These are phyloP conservation scores for Tenthredo amoena DNA, from an alignment of 2,888 invertebrate genomes.

Conservation along the genomic window DNA sequence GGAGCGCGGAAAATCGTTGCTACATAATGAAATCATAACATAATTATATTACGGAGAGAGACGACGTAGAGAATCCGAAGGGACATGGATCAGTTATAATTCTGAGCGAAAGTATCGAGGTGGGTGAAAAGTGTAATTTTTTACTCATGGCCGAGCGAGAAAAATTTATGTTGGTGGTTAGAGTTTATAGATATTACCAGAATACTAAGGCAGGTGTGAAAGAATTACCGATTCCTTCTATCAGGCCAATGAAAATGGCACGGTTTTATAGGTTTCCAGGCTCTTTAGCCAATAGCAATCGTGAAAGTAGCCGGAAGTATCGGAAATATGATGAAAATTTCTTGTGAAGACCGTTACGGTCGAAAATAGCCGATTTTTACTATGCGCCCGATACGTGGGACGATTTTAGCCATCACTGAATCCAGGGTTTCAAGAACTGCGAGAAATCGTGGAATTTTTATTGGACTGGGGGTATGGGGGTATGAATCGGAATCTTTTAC, in stretches of 20 bases:
- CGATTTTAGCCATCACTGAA: not conserved
- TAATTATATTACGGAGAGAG: not conserved
- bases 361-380: not conserved
- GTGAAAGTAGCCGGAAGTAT: not conserved
- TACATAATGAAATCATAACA: conserved; percentile 30
- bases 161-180: not conserved
- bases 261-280: not conserved
- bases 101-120: not conserved
- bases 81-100: conserved; percentile 20
- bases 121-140: not conserved
- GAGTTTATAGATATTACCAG: not conserved
- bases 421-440: not conserved
- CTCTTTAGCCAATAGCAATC: not conserved
- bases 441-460: not conserved
- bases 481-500: not conserved
- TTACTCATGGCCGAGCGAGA: not conserved
- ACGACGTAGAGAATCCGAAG: not conserved
- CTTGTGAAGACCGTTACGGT: not conserved
- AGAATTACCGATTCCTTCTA: not conserved
- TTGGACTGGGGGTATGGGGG: not conserved
- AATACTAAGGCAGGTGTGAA: not conserved
- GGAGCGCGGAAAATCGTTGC: not conserved
- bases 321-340: not conserved
- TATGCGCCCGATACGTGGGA: not conserved
- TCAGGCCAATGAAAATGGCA: not conserved